These are phyloP conservation scores for Zaprionus nigranus DNA, from an alignment of 1,140 invertebrate genomes.

Conservation along the genomic window DNA sequence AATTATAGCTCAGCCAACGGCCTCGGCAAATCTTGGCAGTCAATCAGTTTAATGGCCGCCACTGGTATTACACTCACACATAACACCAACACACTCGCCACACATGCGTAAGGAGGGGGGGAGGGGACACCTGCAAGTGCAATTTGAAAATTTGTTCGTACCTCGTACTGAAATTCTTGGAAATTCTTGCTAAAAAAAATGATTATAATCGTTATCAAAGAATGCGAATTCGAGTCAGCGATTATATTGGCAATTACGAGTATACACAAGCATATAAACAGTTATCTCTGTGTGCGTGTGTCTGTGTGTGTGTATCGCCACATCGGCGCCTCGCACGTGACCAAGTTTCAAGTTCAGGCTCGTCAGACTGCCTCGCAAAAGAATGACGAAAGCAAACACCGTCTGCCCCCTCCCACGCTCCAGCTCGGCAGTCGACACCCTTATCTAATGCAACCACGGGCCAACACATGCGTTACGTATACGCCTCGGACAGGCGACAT, in stretches of 20 bases:
- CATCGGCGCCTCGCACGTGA: slow-evolving; percentile 70
- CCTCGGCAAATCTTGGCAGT: slow-evolving; percentile 64
- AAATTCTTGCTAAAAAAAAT: background rate
- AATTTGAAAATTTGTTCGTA: slow-evolving; percentile 31
- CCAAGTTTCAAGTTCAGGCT: slow-evolving; percentile 70
- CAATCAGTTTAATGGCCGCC: slow-evolving; percentile 71
- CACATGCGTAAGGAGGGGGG: background rate
- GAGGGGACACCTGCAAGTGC: slow-evolving; percentile 39
- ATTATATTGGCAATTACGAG: slow-evolving; percentile 74
- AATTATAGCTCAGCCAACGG: slow-evolving; percentile 22
- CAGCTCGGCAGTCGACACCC: slow-evolving; percentile 10
- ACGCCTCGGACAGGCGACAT: slow-evolving; percentile 18
- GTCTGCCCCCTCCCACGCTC: background rate
- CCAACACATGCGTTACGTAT: slow-evolving; percentile 23
- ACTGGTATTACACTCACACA: slow-evolving; percentile 60
- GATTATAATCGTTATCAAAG: slow-evolving; percentile 49
- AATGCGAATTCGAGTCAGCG: slow-evolving; percentile 49
- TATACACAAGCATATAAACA: slow-evolving; percentile 5
- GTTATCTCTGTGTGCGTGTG: too few species aligned
- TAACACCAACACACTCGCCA: background rate
- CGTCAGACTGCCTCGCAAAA: background rate
- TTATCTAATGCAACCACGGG: slow-evolving; percentile 30
- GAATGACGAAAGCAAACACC: slow-evolving; percentile 18
- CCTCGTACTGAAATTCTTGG: slow-evolving; percentile 7
- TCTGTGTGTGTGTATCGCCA: slow-evolving; percentile 55